phyloP scores from a whole-genome alignment of 1,140 invertebrate genomes.

The Myzus persicae region DNA sequence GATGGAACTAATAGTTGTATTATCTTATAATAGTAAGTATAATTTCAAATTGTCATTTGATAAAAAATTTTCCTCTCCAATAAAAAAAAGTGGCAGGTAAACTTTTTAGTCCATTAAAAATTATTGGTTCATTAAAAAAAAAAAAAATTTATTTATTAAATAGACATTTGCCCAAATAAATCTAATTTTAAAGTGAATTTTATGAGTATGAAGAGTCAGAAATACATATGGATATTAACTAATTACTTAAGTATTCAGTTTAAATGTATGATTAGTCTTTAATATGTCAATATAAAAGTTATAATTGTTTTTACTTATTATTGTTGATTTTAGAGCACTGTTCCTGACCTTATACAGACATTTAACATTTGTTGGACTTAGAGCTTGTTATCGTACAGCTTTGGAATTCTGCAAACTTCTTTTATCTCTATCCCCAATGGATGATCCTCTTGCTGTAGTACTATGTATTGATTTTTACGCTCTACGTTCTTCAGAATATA shows the following conservation, averaged over 20 bases:
- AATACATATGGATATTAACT: neutral
- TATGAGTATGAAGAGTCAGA: neutral
- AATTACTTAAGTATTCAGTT: neutral
- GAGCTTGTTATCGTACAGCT: constrained; percentile 82
- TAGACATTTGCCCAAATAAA: neutral
- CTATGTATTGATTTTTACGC: constrained; percentile 90
- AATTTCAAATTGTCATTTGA: neutral
- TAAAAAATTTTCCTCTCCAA: neutral
- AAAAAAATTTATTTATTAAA: neutral
- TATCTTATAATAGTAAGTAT: neutral
- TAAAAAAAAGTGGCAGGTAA: neutral
- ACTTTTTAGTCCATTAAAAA: neutral
- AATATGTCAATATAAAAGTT: neutral
- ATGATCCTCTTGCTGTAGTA: constrained; percentile 83
- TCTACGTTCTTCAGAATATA: constrained; percentile 79
- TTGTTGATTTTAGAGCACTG: constrained; percentile 71
- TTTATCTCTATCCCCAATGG: constrained; percentile 81
- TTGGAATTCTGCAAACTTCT: constrained; percentile 81
- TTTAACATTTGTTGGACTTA: constrained; percentile 79
- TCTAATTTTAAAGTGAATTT: neutral
- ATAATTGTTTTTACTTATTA: neutral
- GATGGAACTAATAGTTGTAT: neutral
- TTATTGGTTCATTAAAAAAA: neutral
- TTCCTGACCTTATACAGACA: constrained; percentile 88
- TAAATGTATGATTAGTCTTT: neutral